These are phyloP conservation scores for Danio rerio DNA, from an alignment of 2,113 vertebrate species.

Conservation along the genomic window DNA sequence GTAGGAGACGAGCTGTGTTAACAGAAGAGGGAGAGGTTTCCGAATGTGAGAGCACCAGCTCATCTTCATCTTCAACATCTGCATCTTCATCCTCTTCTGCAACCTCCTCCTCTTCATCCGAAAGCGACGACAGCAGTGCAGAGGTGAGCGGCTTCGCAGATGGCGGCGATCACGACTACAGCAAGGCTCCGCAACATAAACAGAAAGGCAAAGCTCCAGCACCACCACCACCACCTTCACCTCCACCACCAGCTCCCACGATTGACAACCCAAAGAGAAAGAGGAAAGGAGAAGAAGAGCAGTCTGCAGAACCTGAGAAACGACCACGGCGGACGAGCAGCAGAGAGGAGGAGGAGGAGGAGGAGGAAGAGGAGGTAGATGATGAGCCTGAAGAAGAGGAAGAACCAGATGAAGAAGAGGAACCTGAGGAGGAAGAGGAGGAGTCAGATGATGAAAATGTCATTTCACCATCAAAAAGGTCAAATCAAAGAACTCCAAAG, in stretches of 20 bases:
- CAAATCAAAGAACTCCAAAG: slow-evolving; percentile 65
- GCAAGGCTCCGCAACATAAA: slow-evolving; percentile 85
- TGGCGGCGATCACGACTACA: slow-evolving; percentile 97
- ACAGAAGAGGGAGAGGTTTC: slow-evolving; percentile 77
- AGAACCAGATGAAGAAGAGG: slow-evolving; percentile 70
- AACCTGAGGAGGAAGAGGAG: slow-evolving; percentile 65
- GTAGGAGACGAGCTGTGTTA: slow-evolving; percentile 68
- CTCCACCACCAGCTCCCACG: slow-evolving; percentile 69
- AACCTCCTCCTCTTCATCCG: slow-evolving; percentile 81
- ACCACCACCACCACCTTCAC: slow-evolving; percentile 65
- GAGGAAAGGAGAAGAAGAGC: slow-evolving; percentile 73
- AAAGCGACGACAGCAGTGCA: slow-evolving; percentile 80
- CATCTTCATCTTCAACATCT: slow-evolving; percentile 71
- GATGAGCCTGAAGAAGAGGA: slow-evolving; percentile 74
- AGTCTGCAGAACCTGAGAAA: slow-evolving; percentile 68
- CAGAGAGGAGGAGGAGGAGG: slow-evolving; percentile 65
- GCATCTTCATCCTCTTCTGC: slow-evolving; percentile 80
- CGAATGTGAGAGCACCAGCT: slow-evolving; percentile 72
- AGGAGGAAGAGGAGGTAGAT: slow-evolving; percentile 63
- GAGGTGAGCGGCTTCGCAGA: slow-evolving; percentile 89
- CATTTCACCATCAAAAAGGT: slow-evolving; percentile 56
- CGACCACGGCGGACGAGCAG: slow-evolving; percentile 69
- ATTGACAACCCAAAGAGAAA: slow-evolving; percentile 69
- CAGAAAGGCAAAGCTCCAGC: slow-evolving; percentile 74
- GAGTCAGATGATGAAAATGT: slow-evolving; percentile 58